phyloP scores from a whole-genome alignment of 1,140 invertebrate species.

The Megalonaias nervosa region DNA sequence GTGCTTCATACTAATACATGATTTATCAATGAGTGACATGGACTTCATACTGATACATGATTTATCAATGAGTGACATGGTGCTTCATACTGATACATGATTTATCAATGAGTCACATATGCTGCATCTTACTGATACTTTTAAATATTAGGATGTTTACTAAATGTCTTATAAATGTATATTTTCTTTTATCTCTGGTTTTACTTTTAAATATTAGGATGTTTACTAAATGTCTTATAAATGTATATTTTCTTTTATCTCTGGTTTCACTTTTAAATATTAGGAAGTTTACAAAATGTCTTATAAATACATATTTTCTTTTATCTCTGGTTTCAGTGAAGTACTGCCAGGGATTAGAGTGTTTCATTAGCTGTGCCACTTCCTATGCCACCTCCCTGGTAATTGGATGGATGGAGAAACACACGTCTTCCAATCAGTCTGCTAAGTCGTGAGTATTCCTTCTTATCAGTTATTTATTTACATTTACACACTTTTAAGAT shows the following conservation, averaged over 20 bases:
- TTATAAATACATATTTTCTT: not conserved
- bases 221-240: not conserved
- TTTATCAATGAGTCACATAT: no score
- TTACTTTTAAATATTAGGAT: not conserved
- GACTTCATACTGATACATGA: no score
- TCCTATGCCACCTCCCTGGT: slow-evolving; percentile 64
- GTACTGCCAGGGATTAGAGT: slow-evolving; percentile 68
- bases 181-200: slow-evolving; percentile 27
- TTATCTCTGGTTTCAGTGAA: slow-evolving; percentile 56
- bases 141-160: no score
- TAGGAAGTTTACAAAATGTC: no score
- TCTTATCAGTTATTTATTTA: not conserved
- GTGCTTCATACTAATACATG: no score
- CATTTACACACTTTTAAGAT: no score
- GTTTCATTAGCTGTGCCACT: slow-evolving; percentile 70
- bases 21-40: no score
- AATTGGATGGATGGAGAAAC: slow-evolving; percentile 71
- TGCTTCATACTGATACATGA: no score
- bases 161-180: not conserved
- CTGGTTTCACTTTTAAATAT: slow-evolving; percentile 20
- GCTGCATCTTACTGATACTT: no score
- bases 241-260: slow-evolving; percentile 4
- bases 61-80: no score
- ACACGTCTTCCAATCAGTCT: slow-evolving; percentile 48
- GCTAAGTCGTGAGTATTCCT: slow-evolving; percentile 36